Conservation (phyloP, 2,888 invertebrate genomes). For the Aleiodes testaceus region DNA sequence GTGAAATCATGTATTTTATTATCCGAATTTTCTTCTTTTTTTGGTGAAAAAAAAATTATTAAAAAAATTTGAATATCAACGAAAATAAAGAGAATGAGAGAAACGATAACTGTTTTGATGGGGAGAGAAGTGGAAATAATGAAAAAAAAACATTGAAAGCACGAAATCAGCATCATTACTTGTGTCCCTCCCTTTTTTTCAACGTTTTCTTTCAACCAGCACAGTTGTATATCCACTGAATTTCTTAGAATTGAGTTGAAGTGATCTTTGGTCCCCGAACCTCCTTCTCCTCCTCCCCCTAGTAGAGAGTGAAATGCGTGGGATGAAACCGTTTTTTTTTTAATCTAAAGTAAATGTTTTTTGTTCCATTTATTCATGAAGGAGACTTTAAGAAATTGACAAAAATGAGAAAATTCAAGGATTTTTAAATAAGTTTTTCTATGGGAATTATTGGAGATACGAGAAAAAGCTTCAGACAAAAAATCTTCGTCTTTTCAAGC, state of each 20-base stretch:
- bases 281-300: slow-evolving; percentile 5
- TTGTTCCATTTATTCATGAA: slow-evolving; percentile 5
- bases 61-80: neutral
- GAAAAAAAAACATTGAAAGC: slow-evolving; percentile 66
- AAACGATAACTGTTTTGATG: slow-evolving; percentile 67
- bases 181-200: slow-evolving; percentile 61
- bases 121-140: slow-evolving; percentile 52
- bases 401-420: slow-evolving; percentile 13
- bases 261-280: slow-evolving; percentile 64
- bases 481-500: too few relatives aligned
- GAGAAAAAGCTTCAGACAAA: too few relatives aligned
- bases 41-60: neutral
- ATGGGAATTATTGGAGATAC: too few relatives aligned
- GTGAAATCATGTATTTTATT: neutral
- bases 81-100: slow-evolving; percentile 18
- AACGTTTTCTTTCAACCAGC: slow-evolving; percentile 27
- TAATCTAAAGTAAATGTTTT: too few relatives aligned
- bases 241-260: slow-evolving; percentile 64
- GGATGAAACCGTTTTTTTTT: too few relatives aligned
- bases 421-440: too few relatives aligned
- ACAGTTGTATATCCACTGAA: slow-evolving; percentile 49
- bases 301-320: too few relatives aligned
- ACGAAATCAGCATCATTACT: slow-evolving; percentile 71
- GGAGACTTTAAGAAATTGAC: slow-evolving; percentile 36
- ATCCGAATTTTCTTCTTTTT: neutral